These are phyloP conservation scores for Eclectus roratus DNA, from an alignment of 2,113 vertebrate species.

Conservation along the genomic window DNA sequence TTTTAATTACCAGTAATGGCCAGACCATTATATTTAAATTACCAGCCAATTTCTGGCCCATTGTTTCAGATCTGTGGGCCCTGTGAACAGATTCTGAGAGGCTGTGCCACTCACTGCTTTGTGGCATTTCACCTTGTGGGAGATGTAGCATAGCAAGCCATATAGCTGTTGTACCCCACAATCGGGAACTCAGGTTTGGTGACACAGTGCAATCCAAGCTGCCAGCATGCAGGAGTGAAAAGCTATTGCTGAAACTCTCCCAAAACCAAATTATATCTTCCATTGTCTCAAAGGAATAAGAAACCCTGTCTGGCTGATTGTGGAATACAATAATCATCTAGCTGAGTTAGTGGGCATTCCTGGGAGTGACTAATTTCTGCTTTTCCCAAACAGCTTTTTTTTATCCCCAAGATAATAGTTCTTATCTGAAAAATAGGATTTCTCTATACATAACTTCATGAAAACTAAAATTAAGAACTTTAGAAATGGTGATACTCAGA, in stretches of 20 bases:
- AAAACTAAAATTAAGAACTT: not conserved
- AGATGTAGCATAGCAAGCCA: not conserved
- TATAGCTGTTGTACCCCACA: not conserved
- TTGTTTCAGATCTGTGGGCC: conserved; percentile 22
- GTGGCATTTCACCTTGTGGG: conserved; percentile 8
- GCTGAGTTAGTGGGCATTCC: conserved; percentile 48
- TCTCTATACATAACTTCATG: not conserved
- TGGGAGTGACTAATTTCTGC: conserved; percentile 34
- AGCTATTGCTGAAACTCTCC: not conserved
- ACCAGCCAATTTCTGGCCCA: conserved; percentile 1
- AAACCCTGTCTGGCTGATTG: conserved; percentile 37
- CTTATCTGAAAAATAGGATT: not conserved
- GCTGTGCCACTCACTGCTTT: conserved; percentile 25
- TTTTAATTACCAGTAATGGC: conserved; percentile 33
- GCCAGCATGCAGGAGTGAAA: not conserved
- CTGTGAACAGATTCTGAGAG: not conserved
- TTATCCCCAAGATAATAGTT: not conserved
- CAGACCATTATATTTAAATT: conserved; percentile 32
- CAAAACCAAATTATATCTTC: conserved; percentile 49
- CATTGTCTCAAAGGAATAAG: conserved; percentile 58
- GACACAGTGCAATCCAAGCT: not conserved
- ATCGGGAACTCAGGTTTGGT: not conserved
- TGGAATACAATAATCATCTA: conserved; percentile 31
- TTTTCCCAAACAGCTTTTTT: not conserved
- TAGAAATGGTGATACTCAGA: not conserved